phyloP scores from a whole-genome alignment of 1,140 invertebrate genomes.

The Araneus ventricosus region DNA sequence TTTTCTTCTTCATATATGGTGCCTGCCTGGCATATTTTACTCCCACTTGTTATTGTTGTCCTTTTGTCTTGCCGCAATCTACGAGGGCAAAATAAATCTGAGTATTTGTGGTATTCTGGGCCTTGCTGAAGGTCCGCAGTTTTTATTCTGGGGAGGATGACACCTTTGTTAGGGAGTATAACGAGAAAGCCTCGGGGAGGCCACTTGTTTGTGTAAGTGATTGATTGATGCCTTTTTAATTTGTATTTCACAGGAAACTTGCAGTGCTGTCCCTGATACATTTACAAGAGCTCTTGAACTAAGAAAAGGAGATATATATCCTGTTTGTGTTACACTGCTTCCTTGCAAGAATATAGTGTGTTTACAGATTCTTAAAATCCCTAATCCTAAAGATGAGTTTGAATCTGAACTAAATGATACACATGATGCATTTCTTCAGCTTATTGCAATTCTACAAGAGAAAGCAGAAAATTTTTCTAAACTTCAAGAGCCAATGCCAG shows the following conservation, averaged over 20 bases:
- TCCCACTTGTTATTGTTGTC: too few relatives aligned
- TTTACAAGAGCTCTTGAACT: slow-evolving; percentile 22
- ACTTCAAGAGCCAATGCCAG: slow-evolving; percentile 21
- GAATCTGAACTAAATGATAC: slow-evolving; percentile 42
- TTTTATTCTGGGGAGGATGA: too few relatives aligned
- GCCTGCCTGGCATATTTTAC: too few relatives aligned
- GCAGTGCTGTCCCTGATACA: neutral
- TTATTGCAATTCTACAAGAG: slow-evolving; percentile 33
- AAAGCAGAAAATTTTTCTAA: slow-evolving; percentile 55
- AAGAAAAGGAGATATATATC: slow-evolving; percentile 15
- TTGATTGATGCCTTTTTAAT: too few relatives aligned
- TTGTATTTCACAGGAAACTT: neutral
- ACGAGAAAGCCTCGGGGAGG: too few relatives aligned
- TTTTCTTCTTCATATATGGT: too few relatives aligned
- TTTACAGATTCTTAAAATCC: slow-evolving; percentile 54
- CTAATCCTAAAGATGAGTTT: slow-evolving; percentile 55
- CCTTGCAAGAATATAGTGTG: slow-evolving; percentile 47
- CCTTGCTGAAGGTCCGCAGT: too few relatives aligned
- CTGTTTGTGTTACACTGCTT: slow-evolving; percentile 48
- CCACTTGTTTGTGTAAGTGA: too few relatives aligned
- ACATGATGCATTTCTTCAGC: slow-evolving; percentile 52
- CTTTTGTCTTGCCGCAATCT: too few relatives aligned
- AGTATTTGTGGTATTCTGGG: too few relatives aligned
- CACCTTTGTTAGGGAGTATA: too few relatives aligned
- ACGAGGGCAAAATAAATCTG: too few relatives aligned